Evolutionary conservation across 2,113 vertebrate genomes (phyloP).

Genomic region (Phainopepla nitens): DNA sequence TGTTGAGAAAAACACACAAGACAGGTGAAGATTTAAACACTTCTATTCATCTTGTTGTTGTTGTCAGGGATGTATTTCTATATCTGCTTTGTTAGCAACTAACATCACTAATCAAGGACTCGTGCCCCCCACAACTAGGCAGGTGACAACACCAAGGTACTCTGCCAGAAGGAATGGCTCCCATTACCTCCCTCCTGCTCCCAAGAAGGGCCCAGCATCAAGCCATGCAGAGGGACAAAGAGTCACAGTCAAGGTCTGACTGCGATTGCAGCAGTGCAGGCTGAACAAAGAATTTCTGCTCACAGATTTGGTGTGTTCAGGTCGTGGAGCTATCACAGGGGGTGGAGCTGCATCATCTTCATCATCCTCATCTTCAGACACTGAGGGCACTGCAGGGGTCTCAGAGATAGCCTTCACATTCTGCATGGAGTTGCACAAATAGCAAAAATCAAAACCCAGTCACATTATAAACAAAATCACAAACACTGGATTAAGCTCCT

Average conservation of each 20-base stretch:
- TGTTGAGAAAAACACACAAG: background rate
- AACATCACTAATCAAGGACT: background rate
- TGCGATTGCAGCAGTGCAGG: fast-evolving
- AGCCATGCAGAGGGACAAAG: background rate
- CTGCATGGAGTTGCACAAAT: slow-evolving; percentile 41
- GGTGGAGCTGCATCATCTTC: slow-evolving; percentile 89
- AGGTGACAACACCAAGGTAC: background rate
- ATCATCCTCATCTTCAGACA: slow-evolving; percentile 90
- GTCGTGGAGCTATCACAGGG: slow-evolving; percentile 89
- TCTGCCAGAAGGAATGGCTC: background rate
- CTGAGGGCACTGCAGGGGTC: slow-evolving; percentile 84
- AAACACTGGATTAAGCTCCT: background rate
- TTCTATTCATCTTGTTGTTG: background rate
- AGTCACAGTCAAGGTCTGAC: background rate
- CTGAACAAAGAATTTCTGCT: slow-evolving; percentile 46
- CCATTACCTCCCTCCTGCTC: background rate
- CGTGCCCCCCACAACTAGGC: fast-evolving
- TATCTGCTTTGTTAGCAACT: background rate
- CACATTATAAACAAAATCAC: background rate
- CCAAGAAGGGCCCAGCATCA: background rate
- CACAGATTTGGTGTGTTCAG: slow-evolving; percentile 96
- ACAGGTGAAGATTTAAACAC: background rate
- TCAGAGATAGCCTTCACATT: slow-evolving; percentile 88
- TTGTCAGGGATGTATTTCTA: background rate
- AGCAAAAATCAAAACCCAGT: background rate